Evolutionary conservation across 2,888 invertebrate species (phyloP).

Genomic region (Drosophila birchii): DNA sequence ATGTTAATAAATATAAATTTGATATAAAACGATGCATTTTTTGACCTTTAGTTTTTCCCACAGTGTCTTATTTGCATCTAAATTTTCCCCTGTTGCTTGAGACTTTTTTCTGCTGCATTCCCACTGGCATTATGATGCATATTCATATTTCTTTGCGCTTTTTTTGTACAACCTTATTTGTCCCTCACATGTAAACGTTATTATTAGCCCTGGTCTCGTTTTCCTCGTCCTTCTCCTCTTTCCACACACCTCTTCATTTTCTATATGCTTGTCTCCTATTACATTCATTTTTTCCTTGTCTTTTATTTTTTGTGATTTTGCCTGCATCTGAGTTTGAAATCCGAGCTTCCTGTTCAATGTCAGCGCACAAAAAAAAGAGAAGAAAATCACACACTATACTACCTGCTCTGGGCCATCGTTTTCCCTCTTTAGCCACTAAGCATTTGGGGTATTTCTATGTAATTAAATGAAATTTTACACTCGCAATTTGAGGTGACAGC

Average conservation of each 20-base stretch:
- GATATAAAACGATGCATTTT: neutral
- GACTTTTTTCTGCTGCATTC: neutral
- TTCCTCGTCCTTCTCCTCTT: neutral
- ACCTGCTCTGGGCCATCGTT: slow-evolving; percentile 8
- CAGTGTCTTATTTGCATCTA: slow-evolving; percentile 13
- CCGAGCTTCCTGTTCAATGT: slow-evolving; percentile 78
- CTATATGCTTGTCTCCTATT: slow-evolving; percentile 56
- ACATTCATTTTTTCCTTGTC: slow-evolving; percentile 53
- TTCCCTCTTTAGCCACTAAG: slow-evolving; percentile 50
- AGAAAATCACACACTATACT: slow-evolving; percentile 24
- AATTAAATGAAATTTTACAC: slow-evolving; percentile 80
- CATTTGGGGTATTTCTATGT: slow-evolving; percentile 69
- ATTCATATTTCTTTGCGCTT: slow-evolving; percentile 71
- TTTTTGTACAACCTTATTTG: slow-evolving; percentile 47
- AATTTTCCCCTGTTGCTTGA: slow-evolving; percentile 1
- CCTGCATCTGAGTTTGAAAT: slow-evolving; percentile 70
- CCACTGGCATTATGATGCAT: slow-evolving; percentile 54
- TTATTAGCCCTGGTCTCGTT: slow-evolving; percentile 61
- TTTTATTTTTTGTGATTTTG: slow-evolving; percentile 52
- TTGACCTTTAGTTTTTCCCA: neutral
- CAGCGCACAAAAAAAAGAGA: slow-evolving; percentile 30
- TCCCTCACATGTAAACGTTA: slow-evolving; percentile 73
- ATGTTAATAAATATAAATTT: too few species aligned
- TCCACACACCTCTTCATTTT: slow-evolving; percentile 15
- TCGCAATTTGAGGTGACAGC: slow-evolving; percentile 34